phyloP scores from a whole-genome alignment of 2,797 vertebrate species.

The Diplodus puntazzo region DNA sequence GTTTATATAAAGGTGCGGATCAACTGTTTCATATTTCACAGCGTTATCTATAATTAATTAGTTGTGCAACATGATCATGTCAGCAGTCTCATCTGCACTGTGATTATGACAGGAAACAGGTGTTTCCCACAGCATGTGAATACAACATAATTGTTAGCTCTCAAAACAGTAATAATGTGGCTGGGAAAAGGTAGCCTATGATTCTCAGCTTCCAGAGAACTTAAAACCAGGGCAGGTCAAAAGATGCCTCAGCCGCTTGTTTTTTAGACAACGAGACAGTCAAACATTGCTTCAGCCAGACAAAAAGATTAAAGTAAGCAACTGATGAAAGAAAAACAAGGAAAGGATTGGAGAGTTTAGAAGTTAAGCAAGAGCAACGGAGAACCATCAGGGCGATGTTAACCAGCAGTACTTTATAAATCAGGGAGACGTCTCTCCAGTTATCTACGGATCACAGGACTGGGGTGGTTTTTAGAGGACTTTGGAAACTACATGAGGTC shows the following conservation, averaged over 20 bases:
- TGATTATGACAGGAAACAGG: slow-evolving; percentile 31
- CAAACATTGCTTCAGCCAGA: background rate
- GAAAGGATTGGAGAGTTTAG: slow-evolving; percentile 9
- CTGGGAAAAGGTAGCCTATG: slow-evolving; percentile 17
- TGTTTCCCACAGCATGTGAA: slow-evolving; percentile 20
- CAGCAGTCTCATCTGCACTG: slow-evolving; percentile 31
- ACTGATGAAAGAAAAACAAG: slow-evolving; percentile 3
- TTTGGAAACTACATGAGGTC: slow-evolving; percentile 20
- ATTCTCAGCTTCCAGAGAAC: slow-evolving; percentile 18
- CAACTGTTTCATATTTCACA: slow-evolving; percentile 45
- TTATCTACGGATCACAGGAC: slow-evolving; percentile 36
- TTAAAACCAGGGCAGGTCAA: slow-evolving; percentile 5
- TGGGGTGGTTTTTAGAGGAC: slow-evolving; percentile 22
- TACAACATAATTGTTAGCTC: slow-evolving; percentile 19
- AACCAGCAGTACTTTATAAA: slow-evolving; percentile 20
- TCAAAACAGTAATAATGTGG: slow-evolving; percentile 29
- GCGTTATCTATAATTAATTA: slow-evolving; percentile 43
- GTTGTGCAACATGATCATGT: slow-evolving; percentile 32
- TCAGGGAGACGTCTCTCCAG: slow-evolving; percentile 26
- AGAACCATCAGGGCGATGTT: slow-evolving; percentile 1
- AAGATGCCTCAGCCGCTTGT: slow-evolving; percentile 10
- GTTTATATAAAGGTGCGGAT: slow-evolving; percentile 34
- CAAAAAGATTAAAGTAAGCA: slow-evolving; percentile 22
- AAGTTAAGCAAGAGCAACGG: slow-evolving; percentile 23
- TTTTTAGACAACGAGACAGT: slow-evolving; percentile 1